Conservation (phyloP, 2,113 vertebrate species). For the Anarrhichthys ocellatus region DNA sequence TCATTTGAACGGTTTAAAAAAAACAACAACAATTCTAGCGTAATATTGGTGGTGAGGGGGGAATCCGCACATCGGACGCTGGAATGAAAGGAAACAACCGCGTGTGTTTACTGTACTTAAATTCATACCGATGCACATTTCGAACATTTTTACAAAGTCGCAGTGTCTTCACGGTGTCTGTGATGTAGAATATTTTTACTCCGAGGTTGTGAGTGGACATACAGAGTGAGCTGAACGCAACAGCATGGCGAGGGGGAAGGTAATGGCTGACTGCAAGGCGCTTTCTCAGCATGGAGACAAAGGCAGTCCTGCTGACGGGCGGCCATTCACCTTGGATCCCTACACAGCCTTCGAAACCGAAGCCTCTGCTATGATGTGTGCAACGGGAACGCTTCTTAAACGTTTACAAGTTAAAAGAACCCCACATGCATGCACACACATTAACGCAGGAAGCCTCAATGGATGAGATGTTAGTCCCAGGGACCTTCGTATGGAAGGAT, state of each 20-base stretch:
- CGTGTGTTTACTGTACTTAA: background rate
- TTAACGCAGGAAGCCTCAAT: constrained; percentile 21
- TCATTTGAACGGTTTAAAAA: constrained; percentile 22
- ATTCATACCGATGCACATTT: constrained; percentile 5
- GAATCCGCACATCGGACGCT: constrained; percentile 1
- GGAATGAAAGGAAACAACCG: background rate
- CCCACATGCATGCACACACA: constrained; percentile 40
- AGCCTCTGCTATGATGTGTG: constrained; percentile 29
- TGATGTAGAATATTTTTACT: constrained; percentile 18
- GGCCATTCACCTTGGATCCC: constrained; percentile 78
- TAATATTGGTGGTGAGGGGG: constrained; percentile 8
- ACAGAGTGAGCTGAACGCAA: constrained; percentile 32
- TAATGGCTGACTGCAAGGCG: constrained; percentile 84
- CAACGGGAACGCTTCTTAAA: constrained; percentile 10
- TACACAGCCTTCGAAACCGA: constrained; percentile 26
- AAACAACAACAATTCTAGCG: background rate
- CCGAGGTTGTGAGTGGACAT: constrained; percentile 29
- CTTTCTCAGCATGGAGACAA: constrained; percentile 81
- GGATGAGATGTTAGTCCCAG: constrained; percentile 34
- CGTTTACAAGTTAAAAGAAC: constrained; percentile 22
- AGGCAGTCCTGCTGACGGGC: constrained; percentile 78
- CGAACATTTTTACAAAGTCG: background rate
- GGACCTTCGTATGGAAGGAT: constrained; percentile 43
- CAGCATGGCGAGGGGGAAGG: constrained; percentile 72
- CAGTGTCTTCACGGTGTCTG: background rate